Percentiles rank a stretch among this genome's conserved stretches.
phyloP scores from a whole-genome alignment of 2,797 vertebrate species.

The Chaunax sp. region DNA sequence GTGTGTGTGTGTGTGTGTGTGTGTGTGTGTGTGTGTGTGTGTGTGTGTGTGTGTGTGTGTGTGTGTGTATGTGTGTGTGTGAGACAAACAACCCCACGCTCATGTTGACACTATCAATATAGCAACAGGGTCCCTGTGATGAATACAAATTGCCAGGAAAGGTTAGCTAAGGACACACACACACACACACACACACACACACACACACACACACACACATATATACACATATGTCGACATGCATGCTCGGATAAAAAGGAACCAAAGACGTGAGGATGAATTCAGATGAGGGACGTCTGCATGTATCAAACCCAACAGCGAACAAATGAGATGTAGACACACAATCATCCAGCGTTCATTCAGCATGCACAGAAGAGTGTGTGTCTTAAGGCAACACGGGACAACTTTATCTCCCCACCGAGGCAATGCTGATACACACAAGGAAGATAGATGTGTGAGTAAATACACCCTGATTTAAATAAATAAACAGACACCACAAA shows the following conservation, averaged over 20 bases:
- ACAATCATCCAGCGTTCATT: neutral
- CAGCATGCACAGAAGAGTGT: neutral
- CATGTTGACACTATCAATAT: slow-evolving; percentile 73
- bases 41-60: neutral
- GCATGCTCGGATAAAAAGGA: neutral
- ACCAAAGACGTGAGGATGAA: slow-evolving; percentile 8
- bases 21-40: slow-evolving; percentile 8
- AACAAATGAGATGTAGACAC: neutral
- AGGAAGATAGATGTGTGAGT: too few relatives aligned
- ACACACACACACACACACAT: slow-evolving; percentile 21
- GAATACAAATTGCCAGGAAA: slow-evolving; percentile 68
- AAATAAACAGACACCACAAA: too few relatives aligned
- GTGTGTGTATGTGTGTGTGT: neutral
- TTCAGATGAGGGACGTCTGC: neutral
- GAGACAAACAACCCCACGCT: slow-evolving; percentile 37
- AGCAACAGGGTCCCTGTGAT: slow-evolving; percentile 49
- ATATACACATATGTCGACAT: neutral
- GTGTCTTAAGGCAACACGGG: neutral
- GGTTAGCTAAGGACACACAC: slow-evolving; percentile 64
- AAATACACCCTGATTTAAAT: too few relatives aligned
- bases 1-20: neutral
- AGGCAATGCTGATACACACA: neutral
- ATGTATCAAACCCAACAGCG: neutral
- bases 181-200: neutral
- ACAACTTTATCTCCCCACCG: neutral